Evolutionary conservation across 2,797 vertebrate species (phyloP), one percentile per base, ranked within the genome.

Genomic region (Lophius americanus): DNA sequence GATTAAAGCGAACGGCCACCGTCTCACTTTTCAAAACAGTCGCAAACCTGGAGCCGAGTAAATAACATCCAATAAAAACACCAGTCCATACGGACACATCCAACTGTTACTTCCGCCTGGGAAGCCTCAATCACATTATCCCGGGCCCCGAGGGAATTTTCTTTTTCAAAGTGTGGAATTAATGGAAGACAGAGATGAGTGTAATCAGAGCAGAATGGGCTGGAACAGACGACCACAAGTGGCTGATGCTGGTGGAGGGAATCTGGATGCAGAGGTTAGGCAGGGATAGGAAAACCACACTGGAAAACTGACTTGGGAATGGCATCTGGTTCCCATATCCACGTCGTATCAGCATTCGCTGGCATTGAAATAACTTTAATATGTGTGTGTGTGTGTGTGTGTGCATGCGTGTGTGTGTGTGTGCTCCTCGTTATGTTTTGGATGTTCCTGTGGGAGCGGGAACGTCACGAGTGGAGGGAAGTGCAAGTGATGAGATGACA

Each of bases 271-370:
- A 83, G 93, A 92, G 85, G 71, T 92, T 92, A 75, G 82, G 84
- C 85, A 89, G 92, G 86, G 87, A 88, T 93, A 89, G 83, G 62
- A 90, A 93, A 93, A 93, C 88, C 91, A 83, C 85, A 91, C 79
- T 88, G 87, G 86, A 92, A 89, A 88, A 90, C 85, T 73, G 89
- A 91, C 72, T 83, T 90, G 91, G 92, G 93, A 94, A 92, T 93
- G 87, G 87, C 92, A 94, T 95, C 94, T 94, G 92, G 86, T 76
- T 93, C 89, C 66, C 77, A 90, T 88, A 90, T 86, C 85, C 85
- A 92, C 84, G 88, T 69, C 85, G 90, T 85, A 91, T 92, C 88
- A 87, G 90, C 93, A 93, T 92, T 94, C 92, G 90, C 85, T 78
- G 3, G 80, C 78, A 85, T 78, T 86, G 23, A 83, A 91, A 91